Conservation (phyloP, 2,113 vertebrate species). For the Syrmaticus mikado region DNA sequence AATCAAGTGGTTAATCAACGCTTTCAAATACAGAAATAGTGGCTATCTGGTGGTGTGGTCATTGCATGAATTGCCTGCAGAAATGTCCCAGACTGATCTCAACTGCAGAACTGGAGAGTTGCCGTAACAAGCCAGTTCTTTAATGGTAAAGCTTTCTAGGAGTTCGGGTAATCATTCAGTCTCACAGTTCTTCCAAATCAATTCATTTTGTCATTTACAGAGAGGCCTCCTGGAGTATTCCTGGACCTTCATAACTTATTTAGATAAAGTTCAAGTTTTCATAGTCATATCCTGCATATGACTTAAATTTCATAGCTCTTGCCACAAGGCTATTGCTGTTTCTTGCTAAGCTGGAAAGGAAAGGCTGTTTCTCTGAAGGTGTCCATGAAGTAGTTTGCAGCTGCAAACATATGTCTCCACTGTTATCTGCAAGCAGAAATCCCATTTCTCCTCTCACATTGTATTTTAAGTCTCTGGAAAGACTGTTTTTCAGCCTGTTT, state of each 20-base stretch:
- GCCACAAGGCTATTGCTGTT: constrained; percentile 36
- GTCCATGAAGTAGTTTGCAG: constrained; percentile 62
- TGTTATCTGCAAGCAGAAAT: constrained; percentile 47
- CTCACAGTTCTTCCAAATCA: neutral
- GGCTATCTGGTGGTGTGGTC: neutral
- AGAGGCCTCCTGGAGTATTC: neutral
- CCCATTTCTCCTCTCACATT: constrained; percentile 23
- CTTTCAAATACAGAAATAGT: neutral
- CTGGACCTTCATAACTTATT: neutral
- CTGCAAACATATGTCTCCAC: constrained; percentile 45
- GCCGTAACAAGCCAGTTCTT: neutral
- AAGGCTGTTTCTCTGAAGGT: constrained; percentile 31
- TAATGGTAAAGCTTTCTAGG: neutral
- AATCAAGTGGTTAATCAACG: neutral
- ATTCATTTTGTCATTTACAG: neutral
- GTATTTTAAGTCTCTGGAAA: constrained; percentile 43
- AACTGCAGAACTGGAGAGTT: neutral
- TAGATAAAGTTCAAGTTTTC: too few species aligned
- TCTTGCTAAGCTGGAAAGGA: constrained; percentile 50
- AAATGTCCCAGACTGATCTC: neutral
- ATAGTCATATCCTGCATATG: neutral
- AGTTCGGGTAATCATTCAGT: neutral
- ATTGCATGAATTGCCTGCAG: neutral
- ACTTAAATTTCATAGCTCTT: constrained; percentile 17
- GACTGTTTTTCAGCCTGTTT: constrained; percentile 63